Percentiles rank a stretch among this genome's conserved stretches.
Conservation (phyloP, 2,888 invertebrate genomes). For the Dicycla oo region DNA sequence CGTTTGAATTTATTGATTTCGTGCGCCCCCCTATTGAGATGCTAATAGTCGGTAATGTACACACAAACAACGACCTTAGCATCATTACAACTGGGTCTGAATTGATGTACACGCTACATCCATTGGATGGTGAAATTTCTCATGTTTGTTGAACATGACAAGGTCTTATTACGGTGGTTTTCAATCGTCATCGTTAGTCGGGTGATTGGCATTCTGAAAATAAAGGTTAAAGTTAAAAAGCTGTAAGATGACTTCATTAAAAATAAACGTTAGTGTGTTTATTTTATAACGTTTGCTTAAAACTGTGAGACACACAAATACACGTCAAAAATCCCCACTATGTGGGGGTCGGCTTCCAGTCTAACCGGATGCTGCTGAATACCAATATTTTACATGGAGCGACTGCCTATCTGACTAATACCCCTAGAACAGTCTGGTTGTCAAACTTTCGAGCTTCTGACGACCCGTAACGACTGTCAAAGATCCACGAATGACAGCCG, state of each 20-base stretch:
- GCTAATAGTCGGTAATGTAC: conserved; percentile 66
- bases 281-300: background rate
- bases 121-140: conserved; percentile 27
- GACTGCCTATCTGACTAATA: too few species aligned
- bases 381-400: too few species aligned
- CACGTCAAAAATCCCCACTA: background rate
- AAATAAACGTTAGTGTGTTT: background rate
- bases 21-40: conserved; percentile 72
- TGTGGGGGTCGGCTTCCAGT: too few species aligned
- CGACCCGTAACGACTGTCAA: too few species aligned
- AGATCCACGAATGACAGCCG: too few species aligned
- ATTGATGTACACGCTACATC: conserved; percentile 43
- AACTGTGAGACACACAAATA: background rate
- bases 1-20: conserved; percentile 76
- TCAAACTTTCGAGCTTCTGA: too few species aligned
- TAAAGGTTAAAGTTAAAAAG: conserved; percentile 6
- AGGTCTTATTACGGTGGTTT: conserved; percentile 48
- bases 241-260: background rate
- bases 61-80: conserved; percentile 62
- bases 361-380: too few species aligned
- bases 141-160: conserved; percentile 51
- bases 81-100: conserved; percentile 54
- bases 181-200: conserved; percentile 22
- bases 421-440: too few species aligned
- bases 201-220: conserved; percentile 21